These are phyloP conservation scores for Notarius quadriscutis DNA, from an alignment of 2,113 vertebrate species.

Conservation along the genomic window DNA sequence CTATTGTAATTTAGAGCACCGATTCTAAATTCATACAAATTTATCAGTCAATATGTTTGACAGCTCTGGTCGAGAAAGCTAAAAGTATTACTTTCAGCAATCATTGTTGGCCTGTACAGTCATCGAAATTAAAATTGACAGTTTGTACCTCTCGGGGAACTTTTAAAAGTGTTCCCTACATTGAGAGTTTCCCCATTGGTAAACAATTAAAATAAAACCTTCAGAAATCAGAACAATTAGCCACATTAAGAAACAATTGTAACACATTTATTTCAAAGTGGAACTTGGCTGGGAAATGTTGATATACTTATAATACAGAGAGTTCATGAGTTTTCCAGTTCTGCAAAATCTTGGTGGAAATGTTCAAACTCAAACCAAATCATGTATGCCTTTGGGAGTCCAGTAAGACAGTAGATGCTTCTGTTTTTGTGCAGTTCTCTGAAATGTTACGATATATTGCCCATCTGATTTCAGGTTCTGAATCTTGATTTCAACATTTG, in stretches of 20 bases:
- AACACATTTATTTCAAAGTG: not conserved
- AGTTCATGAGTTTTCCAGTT: not conserved
- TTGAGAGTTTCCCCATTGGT: not conserved
- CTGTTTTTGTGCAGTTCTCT: not conserved
- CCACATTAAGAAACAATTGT: not conserved
- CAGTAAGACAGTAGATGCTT: not conserved
- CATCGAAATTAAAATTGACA: not conserved
- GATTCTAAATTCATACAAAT: not conserved
- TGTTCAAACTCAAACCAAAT: not conserved
- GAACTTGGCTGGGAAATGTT: not conserved
- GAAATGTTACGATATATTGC: not conserved
- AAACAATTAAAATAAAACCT: not conserved
- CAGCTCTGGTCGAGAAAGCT: not conserved
- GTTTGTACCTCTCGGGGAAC: not conserved
- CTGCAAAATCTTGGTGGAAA: not conserved
- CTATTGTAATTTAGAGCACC: not conserved
- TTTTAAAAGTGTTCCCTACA: not conserved
- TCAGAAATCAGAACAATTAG: not conserved
- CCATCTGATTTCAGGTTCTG: not conserved
- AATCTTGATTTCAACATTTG: not conserved
- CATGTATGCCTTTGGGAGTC: not conserved
- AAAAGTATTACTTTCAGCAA: not conserved
- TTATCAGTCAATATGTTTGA: not conserved
- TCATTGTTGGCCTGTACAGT: not conserved
- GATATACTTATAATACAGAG: not conserved